Evolutionary conservation across 92 coral and sea anemone genomes (phyloP).

Genomic region (Phenganax stokvisi): DNA sequence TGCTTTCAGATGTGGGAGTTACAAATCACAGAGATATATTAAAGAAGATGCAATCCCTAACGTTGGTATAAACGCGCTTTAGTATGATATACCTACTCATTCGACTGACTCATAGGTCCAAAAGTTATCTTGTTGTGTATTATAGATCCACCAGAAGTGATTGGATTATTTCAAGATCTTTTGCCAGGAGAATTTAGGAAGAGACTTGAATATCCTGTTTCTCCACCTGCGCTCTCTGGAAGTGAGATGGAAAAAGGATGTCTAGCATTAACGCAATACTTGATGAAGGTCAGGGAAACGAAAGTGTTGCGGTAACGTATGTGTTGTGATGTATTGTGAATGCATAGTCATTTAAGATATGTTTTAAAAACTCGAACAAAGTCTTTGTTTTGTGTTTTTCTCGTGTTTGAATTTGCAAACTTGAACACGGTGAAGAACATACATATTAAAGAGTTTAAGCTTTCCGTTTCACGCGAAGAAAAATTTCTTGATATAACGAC

Average conservation of each 20-base stretch:
- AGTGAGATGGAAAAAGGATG: conserved; percentile 92
- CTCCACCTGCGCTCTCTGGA: conserved; percentile 68
- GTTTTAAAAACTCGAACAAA: too few relatives aligned
- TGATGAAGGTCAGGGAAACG: conserved; percentile 62
- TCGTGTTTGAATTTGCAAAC: too few relatives aligned
- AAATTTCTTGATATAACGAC: too few relatives aligned
- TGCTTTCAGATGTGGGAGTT: background rate
- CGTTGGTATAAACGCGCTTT: background rate
- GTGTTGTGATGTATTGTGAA: too few relatives aligned
- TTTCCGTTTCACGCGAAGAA: too few relatives aligned
- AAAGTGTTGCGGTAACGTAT: too few relatives aligned
- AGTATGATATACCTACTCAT: background rate
- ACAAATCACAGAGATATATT: too few relatives aligned
- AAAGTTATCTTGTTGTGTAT: background rate
- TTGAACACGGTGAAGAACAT: too few relatives aligned
- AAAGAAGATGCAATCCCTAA: too few relatives aligned
- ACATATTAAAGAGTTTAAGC: too few relatives aligned
- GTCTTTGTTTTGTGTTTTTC: too few relatives aligned
- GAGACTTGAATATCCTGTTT: conserved; percentile 76
- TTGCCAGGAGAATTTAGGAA: conserved; percentile 87
- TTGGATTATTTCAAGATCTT: conserved; percentile 86
- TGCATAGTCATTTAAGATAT: too few relatives aligned
- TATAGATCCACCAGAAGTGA: conserved; percentile 87
- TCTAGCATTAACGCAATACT: conserved; percentile 76
- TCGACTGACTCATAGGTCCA: background rate